Conservation (phyloP, 2,888 invertebrate species). For the Rosalia funebris region DNA sequence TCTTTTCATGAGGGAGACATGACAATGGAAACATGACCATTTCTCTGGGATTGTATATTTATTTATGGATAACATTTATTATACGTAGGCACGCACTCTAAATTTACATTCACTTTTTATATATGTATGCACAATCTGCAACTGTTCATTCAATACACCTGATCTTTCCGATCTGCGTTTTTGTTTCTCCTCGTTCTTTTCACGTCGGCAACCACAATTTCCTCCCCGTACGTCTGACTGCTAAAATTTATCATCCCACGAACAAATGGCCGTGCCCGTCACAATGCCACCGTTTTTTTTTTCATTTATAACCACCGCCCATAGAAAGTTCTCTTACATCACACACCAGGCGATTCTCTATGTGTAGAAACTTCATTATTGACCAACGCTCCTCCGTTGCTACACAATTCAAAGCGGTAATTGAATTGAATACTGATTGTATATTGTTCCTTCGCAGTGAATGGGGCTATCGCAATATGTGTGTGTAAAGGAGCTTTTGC, state of each 20-base stretch:
- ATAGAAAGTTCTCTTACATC: slow-evolving; percentile 21
- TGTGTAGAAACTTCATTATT: slow-evolving; percentile 30
- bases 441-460: slow-evolving; percentile 26
- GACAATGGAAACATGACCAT: too few species aligned
- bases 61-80: too few species aligned
- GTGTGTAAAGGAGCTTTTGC: slow-evolving; percentile 10
- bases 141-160: too few species aligned
- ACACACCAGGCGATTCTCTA: not conserved
- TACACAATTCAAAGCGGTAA: slow-evolving; percentile 22
- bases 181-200: too few species aligned
- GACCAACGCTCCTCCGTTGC: slow-evolving; percentile 27
- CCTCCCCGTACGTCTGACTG: not conserved
- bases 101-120: too few species aligned
- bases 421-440: slow-evolving; percentile 30
- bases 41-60: too few species aligned
- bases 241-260: not conserved
- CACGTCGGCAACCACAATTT: not conserved
- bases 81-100: too few species aligned
- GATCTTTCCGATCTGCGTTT: not conserved
- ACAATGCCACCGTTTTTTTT: slow-evolving; percentile 12
- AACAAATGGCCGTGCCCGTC: not conserved
- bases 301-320: not conserved
- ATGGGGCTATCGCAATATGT: slow-evolving; percentile 6
- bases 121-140: too few species aligned
- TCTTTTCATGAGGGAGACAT: too few species aligned